A percentile compares a stretch with the other conserved stretches of the same genome.
Evolutionary conservation across 1,140 invertebrate genomes (phyloP).

Genomic region (Cyclargus thomasi): DNA sequence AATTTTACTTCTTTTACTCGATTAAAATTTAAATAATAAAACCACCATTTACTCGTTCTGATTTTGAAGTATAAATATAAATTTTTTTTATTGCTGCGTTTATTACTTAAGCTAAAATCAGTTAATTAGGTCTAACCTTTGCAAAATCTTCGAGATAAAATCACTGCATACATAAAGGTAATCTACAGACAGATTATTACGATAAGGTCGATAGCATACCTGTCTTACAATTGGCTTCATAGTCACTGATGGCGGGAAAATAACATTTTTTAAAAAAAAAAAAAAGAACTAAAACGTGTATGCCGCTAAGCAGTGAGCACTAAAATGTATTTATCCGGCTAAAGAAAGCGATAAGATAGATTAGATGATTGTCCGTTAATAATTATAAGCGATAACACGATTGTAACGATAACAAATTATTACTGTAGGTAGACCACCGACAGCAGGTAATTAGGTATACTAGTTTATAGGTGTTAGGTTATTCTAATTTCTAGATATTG

Average conservation of each 20-base stretch:
- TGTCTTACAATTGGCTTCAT: constrained; percentile 12
- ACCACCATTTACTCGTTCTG: too few relatives aligned
- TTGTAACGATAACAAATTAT: neutral
- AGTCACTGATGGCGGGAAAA: constrained; percentile 4
- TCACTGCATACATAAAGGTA: neutral
- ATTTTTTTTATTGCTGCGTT: too few relatives aligned
- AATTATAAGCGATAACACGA: constrained; percentile 10
- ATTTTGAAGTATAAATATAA: too few relatives aligned
- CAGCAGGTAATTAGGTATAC: neutral
- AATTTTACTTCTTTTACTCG: too few relatives aligned
- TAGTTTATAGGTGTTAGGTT: too few relatives aligned
- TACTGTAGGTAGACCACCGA: neutral
- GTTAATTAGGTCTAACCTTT: neutral
- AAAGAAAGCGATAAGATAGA: constrained; percentile 15
- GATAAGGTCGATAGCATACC: neutral
- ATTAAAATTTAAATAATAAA: too few relatives aligned
- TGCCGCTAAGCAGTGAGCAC: neutral
- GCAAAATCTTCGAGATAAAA: neutral
- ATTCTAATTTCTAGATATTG: too few relatives aligned
- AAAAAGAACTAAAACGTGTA: neutral
- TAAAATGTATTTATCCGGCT: constrained; percentile 10
- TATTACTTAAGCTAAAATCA: too few relatives aligned
- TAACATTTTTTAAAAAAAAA: neutral
- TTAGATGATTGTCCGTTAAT: constrained; percentile 5
- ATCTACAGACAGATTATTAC: constrained; percentile 6